Conservation (phyloP, 2,888 invertebrate genomes). For the Agrochola macilenta region DNA sequence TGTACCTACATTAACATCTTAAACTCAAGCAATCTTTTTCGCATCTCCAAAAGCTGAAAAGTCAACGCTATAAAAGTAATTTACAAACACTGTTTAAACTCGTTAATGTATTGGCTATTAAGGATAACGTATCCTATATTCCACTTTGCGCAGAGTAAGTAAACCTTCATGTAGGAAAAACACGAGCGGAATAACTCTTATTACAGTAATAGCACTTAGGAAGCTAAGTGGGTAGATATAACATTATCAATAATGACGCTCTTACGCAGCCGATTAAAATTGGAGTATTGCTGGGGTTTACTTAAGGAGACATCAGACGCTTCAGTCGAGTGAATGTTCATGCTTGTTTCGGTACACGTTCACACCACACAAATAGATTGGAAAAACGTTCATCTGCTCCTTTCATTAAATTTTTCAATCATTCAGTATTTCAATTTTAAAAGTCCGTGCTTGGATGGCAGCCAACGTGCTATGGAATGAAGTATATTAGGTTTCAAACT, state of each 20-base stretch:
- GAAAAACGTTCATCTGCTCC: neutral
- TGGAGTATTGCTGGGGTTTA: neutral
- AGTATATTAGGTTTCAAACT: neutral
- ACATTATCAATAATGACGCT: constrained; percentile 21
- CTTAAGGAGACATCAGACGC: neutral
- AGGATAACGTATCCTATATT: constrained; percentile 31
- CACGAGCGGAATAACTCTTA: constrained; percentile 2
- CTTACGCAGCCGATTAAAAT: constrained; percentile 25
- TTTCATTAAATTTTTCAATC: neutral
- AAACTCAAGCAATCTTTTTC: neutral
- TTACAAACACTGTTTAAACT: constrained; percentile 29
- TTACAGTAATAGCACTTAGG: constrained; percentile 27
- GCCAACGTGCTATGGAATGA: too few species aligned
- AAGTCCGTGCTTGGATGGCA: neutral
- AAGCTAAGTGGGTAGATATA: neutral
- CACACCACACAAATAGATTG: neutral
- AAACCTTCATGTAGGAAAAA: constrained; percentile 29
- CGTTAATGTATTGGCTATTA: constrained; percentile 39
- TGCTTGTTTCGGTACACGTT: neutral
- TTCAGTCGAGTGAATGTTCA: neutral
- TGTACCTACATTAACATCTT: too few species aligned
- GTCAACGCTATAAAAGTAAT: neutral
- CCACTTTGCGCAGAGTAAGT: constrained; percentile 20
- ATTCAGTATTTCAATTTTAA: neutral
- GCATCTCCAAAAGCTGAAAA: constrained; percentile 19